phyloP scores from a whole-genome alignment of 2,797 vertebrate species.

The Notolabrus celidotus region DNA sequence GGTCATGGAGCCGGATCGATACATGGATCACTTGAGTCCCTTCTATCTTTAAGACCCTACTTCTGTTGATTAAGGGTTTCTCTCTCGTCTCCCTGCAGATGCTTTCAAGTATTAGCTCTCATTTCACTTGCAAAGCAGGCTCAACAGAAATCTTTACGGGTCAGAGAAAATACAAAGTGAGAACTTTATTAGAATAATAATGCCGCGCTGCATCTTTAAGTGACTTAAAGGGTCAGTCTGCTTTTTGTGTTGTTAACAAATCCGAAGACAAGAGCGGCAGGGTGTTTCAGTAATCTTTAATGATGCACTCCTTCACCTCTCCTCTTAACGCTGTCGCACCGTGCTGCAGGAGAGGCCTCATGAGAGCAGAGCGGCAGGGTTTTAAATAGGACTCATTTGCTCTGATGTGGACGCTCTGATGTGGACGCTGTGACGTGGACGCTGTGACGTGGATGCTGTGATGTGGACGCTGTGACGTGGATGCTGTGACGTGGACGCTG shows the following conservation, averaged over 20 bases:
- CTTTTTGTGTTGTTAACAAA: neutral
- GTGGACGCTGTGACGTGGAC: too few species aligned
- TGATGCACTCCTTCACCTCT: neutral
- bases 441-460: too few species aligned
- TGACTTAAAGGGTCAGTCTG: conserved; percentile 11
- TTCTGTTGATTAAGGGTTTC: conserved; percentile 65
- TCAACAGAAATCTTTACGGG: conserved; percentile 19
- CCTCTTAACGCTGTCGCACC: neutral
- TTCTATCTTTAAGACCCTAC: conserved; percentile 54
- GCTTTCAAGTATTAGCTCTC: conserved; percentile 55
- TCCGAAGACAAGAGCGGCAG: neutral
- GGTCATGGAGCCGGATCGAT: conserved; percentile 52
- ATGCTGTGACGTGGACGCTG: too few species aligned
- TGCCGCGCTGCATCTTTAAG: conserved; percentile 19
- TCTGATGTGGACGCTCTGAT: too few species aligned
- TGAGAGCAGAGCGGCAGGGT: too few species aligned
- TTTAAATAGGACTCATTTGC: too few species aligned
- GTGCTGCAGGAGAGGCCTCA: too few species aligned
- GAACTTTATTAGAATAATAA: conserved; percentile 21
- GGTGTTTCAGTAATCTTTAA: neutral
- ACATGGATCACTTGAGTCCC: conserved; percentile 57
- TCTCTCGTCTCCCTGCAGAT: conserved; percentile 41
- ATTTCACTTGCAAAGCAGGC: conserved; percentile 41
- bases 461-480: too few species aligned
- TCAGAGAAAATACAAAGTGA: conserved; percentile 15